phyloP scores from a whole-genome alignment of 2,888 invertebrate species.

The Oxytorus armatus region DNA sequence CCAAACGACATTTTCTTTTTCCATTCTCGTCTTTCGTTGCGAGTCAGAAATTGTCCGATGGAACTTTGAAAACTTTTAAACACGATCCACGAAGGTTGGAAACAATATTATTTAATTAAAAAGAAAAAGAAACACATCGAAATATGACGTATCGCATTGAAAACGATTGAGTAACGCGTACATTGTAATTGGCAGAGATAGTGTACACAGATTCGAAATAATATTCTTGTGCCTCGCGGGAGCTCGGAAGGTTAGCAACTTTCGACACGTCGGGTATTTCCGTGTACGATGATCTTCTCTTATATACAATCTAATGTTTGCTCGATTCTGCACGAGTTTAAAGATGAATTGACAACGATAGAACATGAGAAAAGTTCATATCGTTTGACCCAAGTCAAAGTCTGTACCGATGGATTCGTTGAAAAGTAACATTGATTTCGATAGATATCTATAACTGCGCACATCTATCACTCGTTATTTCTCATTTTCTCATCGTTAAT shows the following conservation, averaged over 20 bases:
- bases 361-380: constrained; percentile 42
- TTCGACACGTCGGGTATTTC: constrained; percentile 75
- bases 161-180: constrained; percentile 15
- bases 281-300: constrained; percentile 63
- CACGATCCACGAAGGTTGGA: too few species aligned
- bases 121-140: not conserved
- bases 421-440: constrained; percentile 27
- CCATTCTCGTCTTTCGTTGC: too few species aligned
- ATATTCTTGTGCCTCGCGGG: constrained; percentile 2
- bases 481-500: not conserved
- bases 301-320: constrained; percentile 46
- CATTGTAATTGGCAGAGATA: constrained; percentile 5
- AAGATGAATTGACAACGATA: constrained; percentile 32
- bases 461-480: not conserved
- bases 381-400: constrained; percentile 37
- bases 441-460: constrained; percentile 37
- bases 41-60: too few species aligned
- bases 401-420: constrained; percentile 31
- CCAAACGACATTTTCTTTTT: too few species aligned
- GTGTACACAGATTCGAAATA: constrained; percentile 13
- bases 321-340: constrained; percentile 26
- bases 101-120: too few species aligned
- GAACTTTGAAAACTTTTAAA: too few species aligned
- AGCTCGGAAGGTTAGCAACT: constrained; percentile 75
- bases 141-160: not conserved